Evolutionary conservation across 2,797 vertebrate species (phyloP).

Genomic region (Myiothlypis chrysogaster): DNA sequence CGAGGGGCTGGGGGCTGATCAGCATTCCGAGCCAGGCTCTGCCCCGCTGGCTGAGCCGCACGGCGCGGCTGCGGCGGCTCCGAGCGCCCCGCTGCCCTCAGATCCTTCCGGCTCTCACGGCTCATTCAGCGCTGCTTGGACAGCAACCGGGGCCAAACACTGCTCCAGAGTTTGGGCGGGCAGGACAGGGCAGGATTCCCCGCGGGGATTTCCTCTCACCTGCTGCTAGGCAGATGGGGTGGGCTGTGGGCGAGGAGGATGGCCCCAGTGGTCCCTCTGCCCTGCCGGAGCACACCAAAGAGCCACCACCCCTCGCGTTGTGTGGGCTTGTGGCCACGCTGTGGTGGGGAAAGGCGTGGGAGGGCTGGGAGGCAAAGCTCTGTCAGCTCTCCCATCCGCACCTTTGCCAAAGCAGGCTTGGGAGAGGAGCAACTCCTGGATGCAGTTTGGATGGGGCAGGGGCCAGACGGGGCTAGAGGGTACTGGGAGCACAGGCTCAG

Average conservation of each 20-base stretch:
- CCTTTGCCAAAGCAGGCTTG: rapidly evolving
- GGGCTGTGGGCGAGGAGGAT: rapidly evolving
- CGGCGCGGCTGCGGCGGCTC: neutral
- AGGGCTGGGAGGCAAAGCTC: neutral
- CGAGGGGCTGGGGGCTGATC: neutral
- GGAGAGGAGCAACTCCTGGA: neutral
- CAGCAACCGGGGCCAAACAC: neutral
- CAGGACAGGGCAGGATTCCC: neutral
- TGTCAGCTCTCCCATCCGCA: neutral
- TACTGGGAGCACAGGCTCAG: neutral
- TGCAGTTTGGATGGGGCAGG: neutral
- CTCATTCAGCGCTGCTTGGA: neutral
- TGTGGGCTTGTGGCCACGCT: neutral
- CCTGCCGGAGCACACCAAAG: neutral
- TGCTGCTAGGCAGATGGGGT: neutral
- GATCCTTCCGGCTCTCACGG: conserved; percentile 54
- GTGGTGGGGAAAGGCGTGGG: neutral
- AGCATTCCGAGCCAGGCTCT: conserved; percentile 31
- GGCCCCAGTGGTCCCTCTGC: neutral
- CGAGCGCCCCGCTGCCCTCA: conserved; percentile 26
- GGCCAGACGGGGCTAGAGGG: neutral
- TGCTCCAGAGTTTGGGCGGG: neutral
- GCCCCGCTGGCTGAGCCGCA: conserved; percentile 10
- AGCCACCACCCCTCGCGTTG: rapidly evolving
- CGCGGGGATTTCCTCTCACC: neutral